Evolutionary conservation across 2,797 vertebrate species (phyloP).

Genomic region (Loriculus beryllinus): DNA sequence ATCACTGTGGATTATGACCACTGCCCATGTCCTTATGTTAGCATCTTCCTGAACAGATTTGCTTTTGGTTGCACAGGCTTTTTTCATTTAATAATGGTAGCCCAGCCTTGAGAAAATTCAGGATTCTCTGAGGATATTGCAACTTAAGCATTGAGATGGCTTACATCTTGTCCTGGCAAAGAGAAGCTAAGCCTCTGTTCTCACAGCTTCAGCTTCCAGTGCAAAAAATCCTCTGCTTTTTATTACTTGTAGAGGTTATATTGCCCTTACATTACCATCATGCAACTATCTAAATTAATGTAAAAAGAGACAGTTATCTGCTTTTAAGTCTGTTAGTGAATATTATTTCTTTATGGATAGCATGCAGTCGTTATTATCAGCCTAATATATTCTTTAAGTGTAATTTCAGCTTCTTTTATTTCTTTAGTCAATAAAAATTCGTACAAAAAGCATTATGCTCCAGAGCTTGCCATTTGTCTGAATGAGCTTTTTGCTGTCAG

Average conservation of each 20-base stretch:
- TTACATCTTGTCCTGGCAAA: not conserved
- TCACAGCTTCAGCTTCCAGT: not conserved
- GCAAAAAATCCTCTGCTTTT: not conserved
- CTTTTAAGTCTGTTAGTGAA: not conserved
- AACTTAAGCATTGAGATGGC: not conserved
- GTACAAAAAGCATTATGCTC: not conserved
- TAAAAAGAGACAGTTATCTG: not conserved
- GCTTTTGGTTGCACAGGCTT: not conserved
- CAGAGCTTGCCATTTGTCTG: not conserved
- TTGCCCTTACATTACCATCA: not conserved
- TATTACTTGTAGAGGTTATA: not conserved
- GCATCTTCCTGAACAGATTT: not conserved
- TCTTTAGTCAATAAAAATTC: not conserved
- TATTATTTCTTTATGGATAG: not conserved
- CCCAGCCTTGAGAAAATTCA: not conserved
- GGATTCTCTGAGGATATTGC: not conserved
- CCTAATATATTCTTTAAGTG: not conserved
- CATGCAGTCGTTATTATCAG: not conserved
- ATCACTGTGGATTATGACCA: not conserved
- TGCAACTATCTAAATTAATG: not conserved
- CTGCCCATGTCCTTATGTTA: not conserved
- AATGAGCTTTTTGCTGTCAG: not conserved
- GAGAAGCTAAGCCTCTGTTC: not conserved
- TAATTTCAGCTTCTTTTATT: slow-evolving; percentile 7
- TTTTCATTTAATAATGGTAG: not conserved